phyloP scores from a whole-genome alignment of 2,888 invertebrate species.

The Endomychus coccineus region DNA sequence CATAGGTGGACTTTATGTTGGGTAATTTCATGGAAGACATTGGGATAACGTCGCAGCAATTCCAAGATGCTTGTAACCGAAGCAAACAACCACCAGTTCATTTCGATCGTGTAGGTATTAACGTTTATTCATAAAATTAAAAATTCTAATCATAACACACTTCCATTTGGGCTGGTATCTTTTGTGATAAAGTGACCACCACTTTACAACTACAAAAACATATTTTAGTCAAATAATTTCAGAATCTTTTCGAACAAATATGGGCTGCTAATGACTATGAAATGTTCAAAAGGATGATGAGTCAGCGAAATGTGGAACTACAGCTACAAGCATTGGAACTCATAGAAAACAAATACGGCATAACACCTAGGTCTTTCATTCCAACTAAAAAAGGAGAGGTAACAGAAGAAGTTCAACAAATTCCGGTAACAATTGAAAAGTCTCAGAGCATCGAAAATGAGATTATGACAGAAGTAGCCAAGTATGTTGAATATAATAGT shows the following conservation, averaged over 20 bases:
- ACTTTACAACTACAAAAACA: too few relatives aligned
- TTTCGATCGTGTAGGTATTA: constrained; percentile 50
- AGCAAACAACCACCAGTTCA: constrained; percentile 41
- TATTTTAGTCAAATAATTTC: too few relatives aligned
- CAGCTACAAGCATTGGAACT: constrained; percentile 83
- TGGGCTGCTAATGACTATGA: constrained; percentile 90
- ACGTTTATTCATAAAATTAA: too few relatives aligned
- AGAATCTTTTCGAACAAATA: constrained; percentile 66
- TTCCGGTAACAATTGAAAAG: constrained; percentile 40
- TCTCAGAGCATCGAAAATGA: constrained; percentile 39
- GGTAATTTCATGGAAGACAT: constrained; percentile 91
- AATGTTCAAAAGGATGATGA: constrained; percentile 89
- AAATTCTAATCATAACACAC: too few relatives aligned
- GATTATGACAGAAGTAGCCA: constrained; percentile 43
- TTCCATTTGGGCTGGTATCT: too few relatives aligned
- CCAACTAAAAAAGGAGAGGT: constrained; percentile 41
- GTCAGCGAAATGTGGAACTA: constrained; percentile 82
- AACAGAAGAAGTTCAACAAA: constrained; percentile 16
- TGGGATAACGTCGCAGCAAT: constrained; percentile 80
- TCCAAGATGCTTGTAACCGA: constrained; percentile 68
- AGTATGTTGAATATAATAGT: constrained; percentile 34
- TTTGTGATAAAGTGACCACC: too few relatives aligned
- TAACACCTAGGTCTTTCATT: constrained; percentile 56
- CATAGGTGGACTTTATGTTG: constrained; percentile 78
- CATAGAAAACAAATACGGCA: constrained; percentile 69